Conservation (phyloP, 2,797 vertebrate species). For the Pyrocephalus nanus region DNA sequence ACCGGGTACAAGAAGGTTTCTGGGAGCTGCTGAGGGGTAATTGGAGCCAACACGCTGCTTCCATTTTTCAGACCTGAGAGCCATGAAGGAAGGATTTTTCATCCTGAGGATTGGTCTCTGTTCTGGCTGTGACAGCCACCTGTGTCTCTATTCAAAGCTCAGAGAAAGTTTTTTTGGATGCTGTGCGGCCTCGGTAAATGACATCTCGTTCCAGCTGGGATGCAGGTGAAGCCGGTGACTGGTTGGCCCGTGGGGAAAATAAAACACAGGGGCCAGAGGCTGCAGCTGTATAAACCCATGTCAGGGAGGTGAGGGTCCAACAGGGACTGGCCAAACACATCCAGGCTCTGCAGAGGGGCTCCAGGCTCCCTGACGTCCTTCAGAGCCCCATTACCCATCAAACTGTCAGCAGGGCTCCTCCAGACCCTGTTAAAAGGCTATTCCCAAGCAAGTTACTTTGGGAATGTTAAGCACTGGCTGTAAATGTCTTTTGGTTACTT, state of each 20-base stretch:
- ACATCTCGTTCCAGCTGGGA: background rate
- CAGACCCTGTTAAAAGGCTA: background rate
- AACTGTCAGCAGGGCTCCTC: background rate
- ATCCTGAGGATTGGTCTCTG: background rate
- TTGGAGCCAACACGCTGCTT: background rate
- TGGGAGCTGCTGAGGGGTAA: background rate
- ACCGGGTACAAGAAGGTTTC: background rate
- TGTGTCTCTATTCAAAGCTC: background rate
- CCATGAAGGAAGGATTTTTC: constrained; percentile 16
- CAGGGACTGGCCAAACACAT: accelerated
- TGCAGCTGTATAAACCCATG: background rate
- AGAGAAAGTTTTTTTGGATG: background rate
- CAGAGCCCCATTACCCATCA: background rate
- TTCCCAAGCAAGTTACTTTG: background rate
- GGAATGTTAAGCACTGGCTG: background rate
- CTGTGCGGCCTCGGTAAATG: background rate
- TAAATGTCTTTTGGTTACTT: background rate
- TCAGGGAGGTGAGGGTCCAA: background rate
- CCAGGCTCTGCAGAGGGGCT: background rate
- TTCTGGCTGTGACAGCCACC: background rate
- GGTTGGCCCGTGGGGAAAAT: background rate
- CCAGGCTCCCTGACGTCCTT: background rate
- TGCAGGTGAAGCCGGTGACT: accelerated
- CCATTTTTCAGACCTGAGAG: constrained; percentile 2
- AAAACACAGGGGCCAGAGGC: background rate